Conservation (phyloP, 2,113 vertebrate species). For the Apaloderma vittatum region DNA sequence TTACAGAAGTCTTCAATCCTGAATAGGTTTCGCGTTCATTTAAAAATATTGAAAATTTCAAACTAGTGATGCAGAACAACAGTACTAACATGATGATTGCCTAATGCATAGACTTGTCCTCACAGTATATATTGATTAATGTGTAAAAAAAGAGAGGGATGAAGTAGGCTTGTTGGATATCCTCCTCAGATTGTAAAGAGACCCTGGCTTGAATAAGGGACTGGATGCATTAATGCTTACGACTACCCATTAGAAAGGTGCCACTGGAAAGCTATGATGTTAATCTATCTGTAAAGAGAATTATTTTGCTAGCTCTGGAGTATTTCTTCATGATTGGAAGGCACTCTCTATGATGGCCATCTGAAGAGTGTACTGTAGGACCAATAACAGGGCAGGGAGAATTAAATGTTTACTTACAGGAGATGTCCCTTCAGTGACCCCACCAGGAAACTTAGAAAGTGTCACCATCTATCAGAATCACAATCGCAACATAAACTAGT, state of each 20-base stretch:
- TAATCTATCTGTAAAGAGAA: background rate
- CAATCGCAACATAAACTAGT: background rate
- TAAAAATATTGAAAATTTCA: background rate
- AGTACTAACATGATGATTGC: background rate
- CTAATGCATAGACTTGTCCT: background rate
- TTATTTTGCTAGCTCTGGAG: background rate
- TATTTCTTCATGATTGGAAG: background rate
- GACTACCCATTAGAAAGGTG: background rate
- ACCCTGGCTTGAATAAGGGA: background rate
- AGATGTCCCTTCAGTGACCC: slow-evolving; percentile 31
- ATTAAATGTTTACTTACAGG: background rate
- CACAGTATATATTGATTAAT: background rate
- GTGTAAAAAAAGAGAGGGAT: background rate
- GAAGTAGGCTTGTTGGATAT: background rate
- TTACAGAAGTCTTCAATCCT: background rate
- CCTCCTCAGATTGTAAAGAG: background rate
- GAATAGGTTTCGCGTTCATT: background rate
- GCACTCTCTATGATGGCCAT: background rate
- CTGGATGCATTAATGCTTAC: background rate
- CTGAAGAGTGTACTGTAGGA: background rate
- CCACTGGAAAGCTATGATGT: background rate
- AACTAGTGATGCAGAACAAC: background rate
- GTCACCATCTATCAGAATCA: slow-evolving; percentile 62
- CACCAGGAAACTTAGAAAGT: slow-evolving; percentile 32
- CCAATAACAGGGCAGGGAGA: background rate